phyloP scores from a whole-genome alignment of 35 echinoderm and acorn worm genomes.

The Ptychodera flava region DNA sequence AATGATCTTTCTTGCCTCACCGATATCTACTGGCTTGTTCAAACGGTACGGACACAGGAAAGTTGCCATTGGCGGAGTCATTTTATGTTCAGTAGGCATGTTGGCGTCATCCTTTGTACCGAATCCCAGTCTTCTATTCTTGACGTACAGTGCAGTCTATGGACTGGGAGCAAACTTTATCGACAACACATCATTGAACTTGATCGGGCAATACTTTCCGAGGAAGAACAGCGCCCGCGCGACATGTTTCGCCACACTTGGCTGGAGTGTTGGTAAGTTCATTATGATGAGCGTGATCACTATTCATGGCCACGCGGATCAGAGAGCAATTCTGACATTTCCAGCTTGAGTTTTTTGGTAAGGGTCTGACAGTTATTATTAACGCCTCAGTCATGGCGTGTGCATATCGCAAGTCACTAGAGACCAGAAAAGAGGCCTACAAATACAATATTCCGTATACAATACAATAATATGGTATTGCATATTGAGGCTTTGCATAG shows the following conservation, averaged over 20 bases:
- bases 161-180: conserved; percentile 87
- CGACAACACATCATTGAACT: conserved; percentile 82
- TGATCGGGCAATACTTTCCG: conserved; percentile 82
- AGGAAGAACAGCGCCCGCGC: conserved; percentile 92
- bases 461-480: too few species aligned
- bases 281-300: too few species aligned
- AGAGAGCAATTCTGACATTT: too few species aligned
- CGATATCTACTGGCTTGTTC: conserved; percentile 88
- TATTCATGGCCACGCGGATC: too few species aligned
- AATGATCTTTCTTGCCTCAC: conserved; percentile 83
- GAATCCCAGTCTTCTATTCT: conserved; percentile 62
- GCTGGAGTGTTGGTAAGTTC: conserved; percentile 86
- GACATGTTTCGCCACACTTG: conserved; percentile 91
- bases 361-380: too few species aligned
- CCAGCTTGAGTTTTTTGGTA: too few species aligned
- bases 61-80: conserved; percentile 56
- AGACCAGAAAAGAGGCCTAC: too few species aligned
- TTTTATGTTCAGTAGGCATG: conserved; percentile 64
- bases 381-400: too few species aligned
- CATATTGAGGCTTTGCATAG: too few species aligned
- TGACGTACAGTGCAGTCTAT: conserved; percentile 85
- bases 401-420: too few species aligned
- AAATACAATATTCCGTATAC: too few species aligned
- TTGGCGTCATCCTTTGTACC: conserved; percentile 64
- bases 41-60: conserved; percentile 83